Evolutionary conservation across 2,113 vertebrate species (phyloP).

Genomic region (Porphyrio hochstetteri): DNA sequence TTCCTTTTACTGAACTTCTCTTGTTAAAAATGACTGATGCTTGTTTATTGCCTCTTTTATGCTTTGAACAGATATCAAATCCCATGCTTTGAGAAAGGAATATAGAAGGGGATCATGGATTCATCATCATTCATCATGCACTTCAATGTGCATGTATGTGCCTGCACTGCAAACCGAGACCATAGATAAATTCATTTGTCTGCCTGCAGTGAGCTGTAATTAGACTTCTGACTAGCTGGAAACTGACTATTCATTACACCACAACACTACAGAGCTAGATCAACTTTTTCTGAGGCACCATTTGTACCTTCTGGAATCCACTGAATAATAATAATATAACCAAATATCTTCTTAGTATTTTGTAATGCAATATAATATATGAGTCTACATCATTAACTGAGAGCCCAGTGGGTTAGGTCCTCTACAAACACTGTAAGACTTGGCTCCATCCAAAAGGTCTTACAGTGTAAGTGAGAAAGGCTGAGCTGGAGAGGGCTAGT

Average conservation of each 20-base stretch:
- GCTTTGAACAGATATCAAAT: constrained; percentile 29
- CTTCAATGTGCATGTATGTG: not conserved
- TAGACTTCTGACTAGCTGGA: constrained; percentile 9
- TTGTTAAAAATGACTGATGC: constrained; percentile 69
- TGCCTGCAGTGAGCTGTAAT: constrained; percentile 4
- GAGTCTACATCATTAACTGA: not conserved
- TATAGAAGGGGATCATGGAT: not conserved
- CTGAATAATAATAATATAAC: not conserved
- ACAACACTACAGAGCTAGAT: not conserved
- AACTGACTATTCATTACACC: not conserved
- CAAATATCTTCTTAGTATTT: not conserved
- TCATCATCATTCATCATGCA: constrained; percentile 18
- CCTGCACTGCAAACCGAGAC: not conserved
- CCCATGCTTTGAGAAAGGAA: constrained; percentile 3
- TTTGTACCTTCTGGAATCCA: not conserved
- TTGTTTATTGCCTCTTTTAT: constrained; percentile 45
- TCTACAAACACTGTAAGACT: not conserved
- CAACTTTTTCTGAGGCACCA: not conserved
- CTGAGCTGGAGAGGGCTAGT: not conserved
- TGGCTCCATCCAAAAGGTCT: not conserved
- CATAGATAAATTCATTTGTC: not conserved
- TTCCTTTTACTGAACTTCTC: constrained; percentile 14
- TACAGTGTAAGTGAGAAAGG: not conserved
- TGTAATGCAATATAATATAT: not conserved
- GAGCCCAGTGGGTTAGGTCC: not conserved